Percentiles rank a stretch among this genome's conserved stretches.
Conservation (phyloP, 2,888 invertebrate genomes). For the Hipparchia semele region DNA sequence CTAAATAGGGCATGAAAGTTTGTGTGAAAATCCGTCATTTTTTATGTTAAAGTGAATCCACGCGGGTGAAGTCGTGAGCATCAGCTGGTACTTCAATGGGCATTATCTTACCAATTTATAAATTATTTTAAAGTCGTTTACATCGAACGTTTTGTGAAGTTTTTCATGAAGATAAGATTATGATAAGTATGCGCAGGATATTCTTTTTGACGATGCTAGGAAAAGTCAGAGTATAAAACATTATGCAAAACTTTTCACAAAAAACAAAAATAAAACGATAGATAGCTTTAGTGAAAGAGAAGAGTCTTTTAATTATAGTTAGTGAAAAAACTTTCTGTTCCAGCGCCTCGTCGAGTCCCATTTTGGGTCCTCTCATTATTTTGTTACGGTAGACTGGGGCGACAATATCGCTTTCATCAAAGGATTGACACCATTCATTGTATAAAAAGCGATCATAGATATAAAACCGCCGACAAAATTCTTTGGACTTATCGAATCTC, state of each 20-base stretch:
- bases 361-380: slow-evolving; percentile 18
- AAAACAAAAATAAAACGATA: neutral
- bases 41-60: too few relatives aligned
- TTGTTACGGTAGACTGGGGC: slow-evolving; percentile 22
- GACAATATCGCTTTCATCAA: slow-evolving; percentile 22
- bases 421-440: slow-evolving; percentile 12
- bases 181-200: too few relatives aligned
- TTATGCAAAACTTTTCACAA: neutral
- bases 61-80: too few relatives aligned
- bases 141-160: too few relatives aligned
- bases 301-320: neutral
- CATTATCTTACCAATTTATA: too few relatives aligned
- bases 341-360: slow-evolving; percentile 8
- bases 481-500: neutral
- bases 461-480: neutral
- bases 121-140: too few relatives aligned
- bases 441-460: slow-evolving; percentile 8
- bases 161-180: too few relatives aligned
- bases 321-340: neutral
- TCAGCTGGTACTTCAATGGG: too few relatives aligned
- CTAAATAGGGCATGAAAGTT: too few relatives aligned
- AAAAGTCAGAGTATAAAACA: neutral
- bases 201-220: too few relatives aligned
- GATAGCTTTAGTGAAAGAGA: neutral
- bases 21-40: too few relatives aligned